A percentile compares a stretch with the other conserved stretches of the same genome.
Conservation (phyloP, 2,888 invertebrate species). For the Cantharis nigra region DNA sequence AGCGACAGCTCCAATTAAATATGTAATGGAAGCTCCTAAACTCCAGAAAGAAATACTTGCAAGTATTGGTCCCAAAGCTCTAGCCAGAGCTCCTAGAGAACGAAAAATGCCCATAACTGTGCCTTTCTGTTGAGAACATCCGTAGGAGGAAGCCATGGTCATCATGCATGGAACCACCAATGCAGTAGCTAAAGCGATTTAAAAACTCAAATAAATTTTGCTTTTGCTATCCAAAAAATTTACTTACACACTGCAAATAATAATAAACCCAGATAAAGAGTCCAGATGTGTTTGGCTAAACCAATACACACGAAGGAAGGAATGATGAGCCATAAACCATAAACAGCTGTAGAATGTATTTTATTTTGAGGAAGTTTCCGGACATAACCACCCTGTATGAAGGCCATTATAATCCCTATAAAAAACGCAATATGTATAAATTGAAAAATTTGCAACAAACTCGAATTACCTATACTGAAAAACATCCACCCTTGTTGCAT, state of each 20-base stretch:
- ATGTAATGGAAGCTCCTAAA: conserved; percentile 81
- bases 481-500: conserved; percentile 99
- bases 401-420: conserved; percentile 81
- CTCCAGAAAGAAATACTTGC: conserved; percentile 93
- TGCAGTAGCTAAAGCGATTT: conserved; percentile 70
- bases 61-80: conserved; percentile 88
- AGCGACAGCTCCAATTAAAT: conserved; percentile 76
- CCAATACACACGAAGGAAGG: conserved; percentile 87
- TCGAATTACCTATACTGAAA: conserved; percentile 77
- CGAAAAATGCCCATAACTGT: conserved; percentile 92
- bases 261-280: conserved; percentile 82
- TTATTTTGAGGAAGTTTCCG: conserved; percentile 75
- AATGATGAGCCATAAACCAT: conserved; percentile 82
- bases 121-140: conserved; percentile 83
- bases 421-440: conserved; percentile 2
- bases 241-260: conserved; percentile 89
- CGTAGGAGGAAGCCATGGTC: conserved; percentile 85
- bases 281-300: conserved; percentile 62
- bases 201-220: background rate
- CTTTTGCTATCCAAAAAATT: background rate
- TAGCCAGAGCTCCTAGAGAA: conserved; percentile 90
- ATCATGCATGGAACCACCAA: conserved; percentile 95
- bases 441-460: background rate
- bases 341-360: conserved; percentile 71
- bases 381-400: conserved; percentile 88